These are phyloP conservation scores for Triplophysa bombifrons DNA, from an alignment of 2,797 vertebrate species.

Conservation along the genomic window DNA sequence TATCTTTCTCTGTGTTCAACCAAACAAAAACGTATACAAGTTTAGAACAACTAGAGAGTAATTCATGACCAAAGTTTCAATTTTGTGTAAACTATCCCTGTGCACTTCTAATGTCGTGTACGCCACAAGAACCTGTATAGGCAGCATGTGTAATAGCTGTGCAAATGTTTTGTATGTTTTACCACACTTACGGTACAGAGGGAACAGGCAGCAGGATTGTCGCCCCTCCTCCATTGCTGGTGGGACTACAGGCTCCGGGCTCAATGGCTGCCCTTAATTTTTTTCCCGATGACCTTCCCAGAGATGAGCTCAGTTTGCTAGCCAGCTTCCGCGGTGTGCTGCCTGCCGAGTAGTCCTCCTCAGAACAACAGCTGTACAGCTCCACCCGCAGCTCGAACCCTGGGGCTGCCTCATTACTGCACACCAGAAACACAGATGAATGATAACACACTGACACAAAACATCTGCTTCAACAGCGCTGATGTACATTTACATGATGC, in stretches of 20 bases:
- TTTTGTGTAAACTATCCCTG: too few species aligned
- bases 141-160: not conserved
- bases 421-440: slow-evolving; percentile 7
- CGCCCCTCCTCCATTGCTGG: slow-evolving; percentile 76
- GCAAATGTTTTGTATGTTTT: not conserved
- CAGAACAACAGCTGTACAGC: slow-evolving; percentile 89
- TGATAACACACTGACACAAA: not conserved
- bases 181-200: slow-evolving; percentile 81
- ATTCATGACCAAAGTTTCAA: too few species aligned
- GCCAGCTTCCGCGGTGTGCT: slow-evolving; percentile 88
- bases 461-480: not conserved
- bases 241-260: slow-evolving; percentile 76
- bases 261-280: slow-evolving; percentile 86
- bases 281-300: slow-evolving; percentile 88
- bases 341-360: slow-evolving; percentile 84
- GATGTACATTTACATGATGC: not conserved
- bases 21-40: too few species aligned
- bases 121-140: not conserved
- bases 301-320: slow-evolving; percentile 90
- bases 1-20: too few species aligned
- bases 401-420: slow-evolving; percentile 82
- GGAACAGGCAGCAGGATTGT: slow-evolving; percentile 85
- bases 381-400: slow-evolving; percentile 88
- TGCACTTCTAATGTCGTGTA: too few species aligned
- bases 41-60: too few species aligned